These are phyloP conservation scores for Drosophila heteroneura DNA, from an alignment of 2,888 invertebrate species.

Conservation along the genomic window DNA sequence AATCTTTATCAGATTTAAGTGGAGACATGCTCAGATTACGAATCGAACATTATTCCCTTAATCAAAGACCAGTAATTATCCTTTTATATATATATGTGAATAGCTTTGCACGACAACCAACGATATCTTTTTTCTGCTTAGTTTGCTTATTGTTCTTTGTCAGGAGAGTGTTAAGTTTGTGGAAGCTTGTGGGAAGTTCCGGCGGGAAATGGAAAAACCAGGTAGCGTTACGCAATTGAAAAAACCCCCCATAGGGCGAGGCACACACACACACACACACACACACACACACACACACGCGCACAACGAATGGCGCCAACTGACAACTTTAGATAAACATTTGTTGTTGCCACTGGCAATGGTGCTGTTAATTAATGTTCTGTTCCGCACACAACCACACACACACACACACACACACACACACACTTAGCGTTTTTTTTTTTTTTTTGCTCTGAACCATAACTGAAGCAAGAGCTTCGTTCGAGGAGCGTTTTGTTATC, in stretches of 20 bases:
- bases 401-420: not conserved
- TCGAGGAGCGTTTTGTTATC: slow-evolving; percentile 16
- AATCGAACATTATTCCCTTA: not conserved
- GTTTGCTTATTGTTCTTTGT: slow-evolving; percentile 6
- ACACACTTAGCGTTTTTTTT: not conserved
- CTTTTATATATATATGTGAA: not conserved
- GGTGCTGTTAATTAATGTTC: slow-evolving; percentile 71
- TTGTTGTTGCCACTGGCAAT: slow-evolving; percentile 45
- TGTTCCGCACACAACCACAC: slow-evolving; percentile 36
- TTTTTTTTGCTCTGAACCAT: slow-evolving; percentile 16
- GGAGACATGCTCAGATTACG: not conserved
- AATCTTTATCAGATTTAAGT: not conserved
- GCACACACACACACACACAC: slow-evolving; percentile 7
- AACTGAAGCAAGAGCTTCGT: slow-evolving; percentile 10
- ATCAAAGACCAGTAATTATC: not conserved
- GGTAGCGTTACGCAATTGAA: slow-evolving; percentile 35
- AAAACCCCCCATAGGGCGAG: not conserved
- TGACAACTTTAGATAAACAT: slow-evolving; percentile 67
- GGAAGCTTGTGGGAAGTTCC: slow-evolving; percentile 7
- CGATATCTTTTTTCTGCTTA: slow-evolving; percentile 10
- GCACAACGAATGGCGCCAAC: slow-evolving; percentile 49
- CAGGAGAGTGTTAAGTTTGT: slow-evolving; percentile 19
- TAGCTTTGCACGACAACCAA: slow-evolving; percentile 5
- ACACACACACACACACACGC: slow-evolving; percentile 3
- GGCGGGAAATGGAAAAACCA: slow-evolving; percentile 46